Evolutionary conservation across 1,140 invertebrate genomes (phyloP).

Genomic region (Heliconius hewitsoni): DNA sequence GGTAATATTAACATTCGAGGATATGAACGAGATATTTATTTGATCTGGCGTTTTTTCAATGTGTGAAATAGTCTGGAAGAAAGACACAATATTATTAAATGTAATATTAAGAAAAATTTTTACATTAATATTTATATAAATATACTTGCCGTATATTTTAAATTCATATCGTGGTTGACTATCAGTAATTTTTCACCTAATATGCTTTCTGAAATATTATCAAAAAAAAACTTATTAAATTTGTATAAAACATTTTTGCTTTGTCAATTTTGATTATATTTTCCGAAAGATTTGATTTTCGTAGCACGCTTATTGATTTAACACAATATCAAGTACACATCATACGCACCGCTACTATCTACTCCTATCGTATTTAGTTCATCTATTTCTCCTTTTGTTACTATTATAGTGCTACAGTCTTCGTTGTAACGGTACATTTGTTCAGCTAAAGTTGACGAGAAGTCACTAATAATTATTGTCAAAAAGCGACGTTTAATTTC

Average conservation of each 20-base stretch:
- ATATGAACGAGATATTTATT: constrained; percentile 44
- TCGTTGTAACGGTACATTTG: constrained; percentile 95
- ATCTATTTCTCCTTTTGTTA: constrained; percentile 93
- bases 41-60: constrained; percentile 47
- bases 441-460: constrained; percentile 88
- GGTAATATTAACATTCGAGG: constrained; percentile 36
- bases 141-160: constrained; percentile 62
- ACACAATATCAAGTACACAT: constrained; percentile 2
- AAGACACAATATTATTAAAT: constrained; percentile 26
- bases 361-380: constrained; percentile 96
- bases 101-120: constrained; percentile 11
- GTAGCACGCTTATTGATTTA: neutral
- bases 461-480: constrained; percentile 87
- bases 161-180: constrained; percentile 53
- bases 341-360: constrained; percentile 90
- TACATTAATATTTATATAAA: constrained; percentile 2
- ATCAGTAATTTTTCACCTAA: constrained; percentile 67
- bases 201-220: constrained; percentile 58
- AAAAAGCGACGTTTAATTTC: constrained; percentile 93
- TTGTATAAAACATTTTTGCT: neutral
- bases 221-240: neutral
- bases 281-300: no score
- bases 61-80: constrained; percentile 59
- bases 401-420: constrained; percentile 89
- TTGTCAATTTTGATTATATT: no score